Conservation (phyloP, 2,797 vertebrate species). For the Naso thynnoides region DNA sequence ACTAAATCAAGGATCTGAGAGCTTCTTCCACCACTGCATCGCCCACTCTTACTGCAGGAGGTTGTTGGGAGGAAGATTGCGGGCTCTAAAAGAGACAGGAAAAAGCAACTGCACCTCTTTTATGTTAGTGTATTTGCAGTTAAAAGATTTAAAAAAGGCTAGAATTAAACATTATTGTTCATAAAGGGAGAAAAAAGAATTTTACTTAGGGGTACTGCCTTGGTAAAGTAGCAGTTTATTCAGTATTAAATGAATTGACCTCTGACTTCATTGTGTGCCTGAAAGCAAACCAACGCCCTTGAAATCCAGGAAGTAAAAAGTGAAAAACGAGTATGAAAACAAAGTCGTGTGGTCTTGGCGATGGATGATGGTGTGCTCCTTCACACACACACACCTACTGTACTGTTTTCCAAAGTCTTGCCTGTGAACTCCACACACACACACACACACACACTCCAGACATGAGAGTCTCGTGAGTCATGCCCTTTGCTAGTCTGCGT, state of each 20-base stretch:
- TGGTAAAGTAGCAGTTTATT: slow-evolving; percentile 9
- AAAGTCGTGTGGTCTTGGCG: slow-evolving; percentile 5
- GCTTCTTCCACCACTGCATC: neutral
- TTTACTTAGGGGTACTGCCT: neutral
- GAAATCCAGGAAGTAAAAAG: slow-evolving; percentile 13
- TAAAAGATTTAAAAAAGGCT: neutral
- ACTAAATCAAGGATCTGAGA: neutral
- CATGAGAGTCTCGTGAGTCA: slow-evolving; percentile 55
- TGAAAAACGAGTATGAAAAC: neutral
- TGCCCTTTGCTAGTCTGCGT: slow-evolving; percentile 44
- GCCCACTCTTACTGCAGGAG: neutral
- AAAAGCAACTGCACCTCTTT: neutral
- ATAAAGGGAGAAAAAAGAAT: neutral
- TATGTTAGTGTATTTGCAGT: too few relatives aligned
- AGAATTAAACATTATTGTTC: neutral
- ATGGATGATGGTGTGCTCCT: neutral
- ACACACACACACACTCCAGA: slow-evolving; percentile 40
- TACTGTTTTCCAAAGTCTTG: slow-evolving; percentile 28
- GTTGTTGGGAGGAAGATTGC: neutral
- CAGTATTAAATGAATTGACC: neutral
- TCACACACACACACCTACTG: slow-evolving; percentile 17
- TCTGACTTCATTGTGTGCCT: slow-evolving; percentile 4
- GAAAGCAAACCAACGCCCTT: slow-evolving; percentile 11
- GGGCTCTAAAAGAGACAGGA: neutral
- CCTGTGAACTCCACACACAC: slow-evolving; percentile 7